Percentiles rank a stretch among this genome's conserved stretches.
phyloP scores from a whole-genome alignment of 2,113 vertebrate species.

The Variabilichromis moorii region DNA sequence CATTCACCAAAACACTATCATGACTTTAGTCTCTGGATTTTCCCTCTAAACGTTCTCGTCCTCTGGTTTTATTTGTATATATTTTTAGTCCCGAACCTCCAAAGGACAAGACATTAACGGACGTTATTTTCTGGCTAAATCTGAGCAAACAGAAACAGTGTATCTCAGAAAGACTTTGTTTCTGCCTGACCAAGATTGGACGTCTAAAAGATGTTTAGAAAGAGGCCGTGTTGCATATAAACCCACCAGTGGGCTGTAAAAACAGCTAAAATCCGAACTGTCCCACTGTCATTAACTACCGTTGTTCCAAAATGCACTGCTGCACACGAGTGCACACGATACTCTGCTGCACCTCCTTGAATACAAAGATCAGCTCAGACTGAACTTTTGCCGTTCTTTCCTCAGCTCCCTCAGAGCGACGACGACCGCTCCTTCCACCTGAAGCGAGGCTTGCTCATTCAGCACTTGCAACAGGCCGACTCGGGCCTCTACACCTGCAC shows the following conservation, averaged over 20 bases:
- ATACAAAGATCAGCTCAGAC: rapidly evolving
- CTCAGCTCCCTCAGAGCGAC: conserved; percentile 46
- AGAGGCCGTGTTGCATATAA: background rate
- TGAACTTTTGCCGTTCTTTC: background rate
- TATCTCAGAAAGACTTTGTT: background rate
- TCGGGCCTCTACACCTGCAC: conserved; percentile 71
- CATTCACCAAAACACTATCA: background rate
- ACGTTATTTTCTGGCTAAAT: background rate
- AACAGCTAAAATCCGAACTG: rapidly evolving
- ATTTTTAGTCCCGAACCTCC: rapidly evolving
- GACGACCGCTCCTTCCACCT: conserved; percentile 50
- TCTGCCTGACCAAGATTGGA: background rate
- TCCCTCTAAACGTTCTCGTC: rapidly evolving
- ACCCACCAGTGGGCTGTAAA: background rate
- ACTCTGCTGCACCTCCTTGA: background rate
- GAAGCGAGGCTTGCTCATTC: conserved; percentile 76
- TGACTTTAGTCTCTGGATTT: background rate
- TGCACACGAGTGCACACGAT: rapidly evolving
- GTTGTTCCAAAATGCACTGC: background rate
- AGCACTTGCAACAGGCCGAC: conserved; percentile 61
- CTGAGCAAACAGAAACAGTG: rapidly evolving
- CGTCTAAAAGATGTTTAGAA: background rate
- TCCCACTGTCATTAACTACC: background rate
- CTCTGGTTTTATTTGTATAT: background rate
- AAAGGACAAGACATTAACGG: background rate